These are phyloP conservation scores for Belgica antarctica DNA, from an alignment of 2,888 invertebrate genomes.

Conservation along the genomic window DNA sequence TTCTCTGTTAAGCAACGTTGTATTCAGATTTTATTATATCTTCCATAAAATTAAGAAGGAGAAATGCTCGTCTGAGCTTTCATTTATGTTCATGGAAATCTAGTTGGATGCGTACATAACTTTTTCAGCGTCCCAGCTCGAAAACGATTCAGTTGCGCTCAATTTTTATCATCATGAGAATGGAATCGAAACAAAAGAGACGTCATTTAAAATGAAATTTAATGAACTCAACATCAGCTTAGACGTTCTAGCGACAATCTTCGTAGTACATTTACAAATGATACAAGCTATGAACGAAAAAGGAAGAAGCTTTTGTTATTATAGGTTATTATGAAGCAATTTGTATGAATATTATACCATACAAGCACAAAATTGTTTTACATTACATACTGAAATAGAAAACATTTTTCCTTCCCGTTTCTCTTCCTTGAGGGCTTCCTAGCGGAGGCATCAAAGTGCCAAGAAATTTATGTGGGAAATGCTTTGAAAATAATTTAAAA, in stretches of 20 bases:
- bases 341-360: constrained; percentile 36
- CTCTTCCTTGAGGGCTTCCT: not conserved
- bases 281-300: not conserved
- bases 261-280: not conserved
- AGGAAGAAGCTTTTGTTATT: constrained; percentile 1
- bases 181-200: not conserved
- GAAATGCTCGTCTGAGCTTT: too few species aligned
- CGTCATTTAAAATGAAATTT: constrained; percentile 34
- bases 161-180: not conserved
- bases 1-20: too few species aligned
- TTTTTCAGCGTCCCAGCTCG: too few species aligned
- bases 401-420: not conserved
- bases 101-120: too few species aligned
- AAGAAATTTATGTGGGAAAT: not conserved
- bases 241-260: not conserved
- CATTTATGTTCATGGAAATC: too few species aligned
- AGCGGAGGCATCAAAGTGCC: too few species aligned
- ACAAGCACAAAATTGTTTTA: constrained; percentile 39
- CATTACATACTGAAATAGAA: not conserved
- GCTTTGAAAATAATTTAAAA: not conserved
- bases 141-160: too few species aligned
- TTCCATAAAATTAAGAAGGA: too few species aligned
- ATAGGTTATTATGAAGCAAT: constrained; percentile 28
- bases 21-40: too few species aligned
- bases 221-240: constrained; percentile 31